These are phyloP conservation scores for Tenthredo scrophulariae DNA, from an alignment of 2,888 invertebrate species.

Conservation along the genomic window DNA sequence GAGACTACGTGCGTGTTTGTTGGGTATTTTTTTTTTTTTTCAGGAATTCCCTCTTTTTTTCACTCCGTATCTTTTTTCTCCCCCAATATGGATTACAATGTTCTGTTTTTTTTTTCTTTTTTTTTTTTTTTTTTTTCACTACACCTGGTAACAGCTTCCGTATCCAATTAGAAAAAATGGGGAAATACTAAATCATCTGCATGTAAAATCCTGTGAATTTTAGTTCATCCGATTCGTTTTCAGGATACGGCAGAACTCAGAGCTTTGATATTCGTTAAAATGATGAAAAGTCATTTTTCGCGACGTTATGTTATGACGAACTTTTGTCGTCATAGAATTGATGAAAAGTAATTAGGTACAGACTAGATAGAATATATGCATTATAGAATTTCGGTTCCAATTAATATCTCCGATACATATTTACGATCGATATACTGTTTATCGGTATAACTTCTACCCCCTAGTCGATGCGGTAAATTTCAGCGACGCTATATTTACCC, in stretches of 20 bases:
- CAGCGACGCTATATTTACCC: conserved; percentile 5
- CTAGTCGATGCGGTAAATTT: background rate
- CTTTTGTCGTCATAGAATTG: background rate
- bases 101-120: background rate
- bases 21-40: background rate
- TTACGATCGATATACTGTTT: background rate
- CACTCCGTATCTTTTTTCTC: background rate
- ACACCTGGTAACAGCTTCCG: background rate
- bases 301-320: background rate
- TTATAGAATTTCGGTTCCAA: background rate
- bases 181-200: background rate
- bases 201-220: background rate
- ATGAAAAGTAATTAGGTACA: background rate
- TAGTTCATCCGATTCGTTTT: background rate
- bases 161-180: background rate
- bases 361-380: too few species aligned
- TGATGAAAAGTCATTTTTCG: background rate
- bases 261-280: background rate
- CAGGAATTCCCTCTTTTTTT: background rate
- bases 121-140: conserved; percentile 34
- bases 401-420: background rate
- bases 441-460: background rate
- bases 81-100: background rate
- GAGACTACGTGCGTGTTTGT: conserved; percentile 19
- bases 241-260: background rate